Evolutionary conservation across 2,113 vertebrate species (phyloP), one percentile per base, ranked within the genome.

Genomic region (Catagonus wagneri): DNA sequence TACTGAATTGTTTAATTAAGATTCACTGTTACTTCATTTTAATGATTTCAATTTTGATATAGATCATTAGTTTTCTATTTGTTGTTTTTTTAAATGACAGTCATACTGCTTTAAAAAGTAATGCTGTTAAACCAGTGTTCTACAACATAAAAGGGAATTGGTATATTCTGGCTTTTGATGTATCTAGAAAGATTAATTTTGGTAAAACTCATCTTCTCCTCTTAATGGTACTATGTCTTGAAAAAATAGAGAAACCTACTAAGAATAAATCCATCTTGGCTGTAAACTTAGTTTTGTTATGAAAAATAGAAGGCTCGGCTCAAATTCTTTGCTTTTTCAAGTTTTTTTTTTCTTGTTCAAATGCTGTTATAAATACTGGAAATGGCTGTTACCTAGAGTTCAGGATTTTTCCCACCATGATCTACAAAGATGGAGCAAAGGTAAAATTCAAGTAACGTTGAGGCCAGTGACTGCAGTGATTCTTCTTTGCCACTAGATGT

Each of bases 61-160:
- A 92, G 27, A n/a, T 88, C 56, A 85, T 97, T 97, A 89, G 22
- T 94, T 96, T 95, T 94, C 96, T 94, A 78, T 95, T 96, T 89
- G 68, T 58, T 83, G n/a, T 83, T 89, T 86, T 93, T 58, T 16
- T 56, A 17, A 61, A 87, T 93, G 90, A 95, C 15, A 19, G 76
- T 76, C 68, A 80, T 83, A 81, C 25, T 89, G 36, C 58, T 97
- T 92, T 95, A 52, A 58, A 92, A 96, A 88, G 58, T 86, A 94
- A 78, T 75, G 36, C 75, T 94, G 44, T 95, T 96, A 89, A 97
- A 94, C 34, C 71, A 93, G 95, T 96, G 72, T 69, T 91, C 29
- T 96, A 60, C 66, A 89, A 44, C 81, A 76, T 50, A 93, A 90
- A 95, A n/a, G 69, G 15, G 44, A 94, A 96, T 96, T 94, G 71